These are phyloP conservation scores for Pao palembangensis DNA, from an alignment of 2,113 vertebrate genomes.

Conservation along the genomic window DNA sequence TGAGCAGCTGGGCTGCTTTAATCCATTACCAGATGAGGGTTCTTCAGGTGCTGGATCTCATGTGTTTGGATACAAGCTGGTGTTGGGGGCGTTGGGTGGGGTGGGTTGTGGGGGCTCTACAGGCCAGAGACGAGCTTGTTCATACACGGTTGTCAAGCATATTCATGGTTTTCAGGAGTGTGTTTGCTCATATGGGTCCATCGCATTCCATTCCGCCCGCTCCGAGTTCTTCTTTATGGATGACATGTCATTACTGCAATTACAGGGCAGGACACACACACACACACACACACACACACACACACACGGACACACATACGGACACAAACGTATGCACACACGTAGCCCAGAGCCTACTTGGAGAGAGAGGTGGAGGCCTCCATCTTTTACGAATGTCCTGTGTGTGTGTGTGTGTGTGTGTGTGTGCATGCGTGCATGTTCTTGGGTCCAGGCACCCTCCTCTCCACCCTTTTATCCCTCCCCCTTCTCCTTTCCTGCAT, in stretches of 20 bases:
- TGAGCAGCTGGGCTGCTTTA: neutral
- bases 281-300: constrained; percentile 20
- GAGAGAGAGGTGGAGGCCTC: constrained; percentile 24
- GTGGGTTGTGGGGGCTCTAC: constrained; percentile 9
- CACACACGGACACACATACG: constrained; percentile 16
- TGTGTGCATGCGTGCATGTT: constrained; percentile 39
- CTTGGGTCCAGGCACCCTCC: constrained; percentile 28
- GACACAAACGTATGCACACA: constrained; percentile 22
- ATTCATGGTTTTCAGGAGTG: constrained; percentile 9
- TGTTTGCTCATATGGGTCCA: constrained; percentile 25
- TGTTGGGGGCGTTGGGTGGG: neutral
- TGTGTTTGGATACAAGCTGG: neutral
- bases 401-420: constrained; percentile 37
- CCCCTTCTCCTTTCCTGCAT: constrained; percentile 9
- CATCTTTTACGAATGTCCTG: constrained; percentile 60
- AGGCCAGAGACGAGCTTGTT: constrained; percentile 51
- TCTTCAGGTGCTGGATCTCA: constrained; percentile 13
- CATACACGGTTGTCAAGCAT: constrained; percentile 42
- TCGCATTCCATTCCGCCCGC: constrained; percentile 64
- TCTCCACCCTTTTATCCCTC: constrained; percentile 33
- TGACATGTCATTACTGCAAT: constrained; percentile 73
- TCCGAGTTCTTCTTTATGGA: constrained; percentile 55
- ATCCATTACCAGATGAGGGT: constrained; percentile 23
- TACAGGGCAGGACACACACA: constrained; percentile 56
- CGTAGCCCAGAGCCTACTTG: neutral